These are phyloP conservation scores for Enteromius paludinosus DNA, from an alignment of 2,797 vertebrate species.

Conservation along the genomic window DNA sequence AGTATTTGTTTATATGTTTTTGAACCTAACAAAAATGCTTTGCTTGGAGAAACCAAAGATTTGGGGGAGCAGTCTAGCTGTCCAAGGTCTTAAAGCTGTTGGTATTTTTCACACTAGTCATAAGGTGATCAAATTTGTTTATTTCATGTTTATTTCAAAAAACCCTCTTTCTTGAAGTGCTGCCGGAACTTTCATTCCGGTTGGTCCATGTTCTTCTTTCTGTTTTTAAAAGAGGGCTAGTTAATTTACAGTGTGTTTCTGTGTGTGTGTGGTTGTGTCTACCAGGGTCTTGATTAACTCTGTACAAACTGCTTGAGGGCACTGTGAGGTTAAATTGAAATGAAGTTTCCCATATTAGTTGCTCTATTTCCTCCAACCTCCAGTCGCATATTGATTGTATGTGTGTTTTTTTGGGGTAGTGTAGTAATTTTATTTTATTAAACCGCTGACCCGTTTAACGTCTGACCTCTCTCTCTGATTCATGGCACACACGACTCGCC, in stretches of 20 bases:
- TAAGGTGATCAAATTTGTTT: background rate
- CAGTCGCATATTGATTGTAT: constrained; percentile 1
- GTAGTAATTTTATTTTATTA: constrained; percentile 29
- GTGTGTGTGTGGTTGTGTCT: background rate
- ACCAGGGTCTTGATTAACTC: constrained; percentile 6
- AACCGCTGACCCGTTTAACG: constrained; percentile 44
- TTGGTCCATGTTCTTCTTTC: background rate
- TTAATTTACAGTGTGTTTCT: background rate
- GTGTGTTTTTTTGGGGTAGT: constrained; percentile 20
- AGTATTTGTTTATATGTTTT: background rate
- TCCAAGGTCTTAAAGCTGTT: background rate
- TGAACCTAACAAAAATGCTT: background rate
- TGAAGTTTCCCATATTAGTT: constrained; percentile 17
- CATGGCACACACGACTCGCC: background rate
- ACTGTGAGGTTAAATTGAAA: constrained; percentile 2
- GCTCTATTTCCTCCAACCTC: constrained; percentile 15
- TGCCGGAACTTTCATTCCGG: background rate
- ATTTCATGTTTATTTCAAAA: background rate
- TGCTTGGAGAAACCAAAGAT: background rate
- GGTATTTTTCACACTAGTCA: background rate
- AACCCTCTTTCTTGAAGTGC: background rate
- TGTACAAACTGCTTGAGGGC: constrained; percentile 13
- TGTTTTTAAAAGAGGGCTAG: background rate
- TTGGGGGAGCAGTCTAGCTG: background rate
- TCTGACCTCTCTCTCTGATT: constrained; percentile 11